phyloP scores from a whole-genome alignment of 2,113 vertebrate species.

The Mobula birostris region DNA sequence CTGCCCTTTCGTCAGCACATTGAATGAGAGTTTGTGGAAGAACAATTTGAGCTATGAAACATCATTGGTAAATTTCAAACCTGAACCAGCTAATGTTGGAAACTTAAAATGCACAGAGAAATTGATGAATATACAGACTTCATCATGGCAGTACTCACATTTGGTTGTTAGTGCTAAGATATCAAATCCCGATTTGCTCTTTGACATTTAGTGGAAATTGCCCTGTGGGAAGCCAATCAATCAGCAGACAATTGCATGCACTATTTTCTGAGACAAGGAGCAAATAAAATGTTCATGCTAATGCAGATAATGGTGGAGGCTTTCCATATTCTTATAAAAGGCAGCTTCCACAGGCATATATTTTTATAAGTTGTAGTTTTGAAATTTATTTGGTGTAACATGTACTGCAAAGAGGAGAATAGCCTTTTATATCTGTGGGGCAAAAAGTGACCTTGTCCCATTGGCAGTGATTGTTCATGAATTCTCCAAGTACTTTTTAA shows the following conservation, averaged over 20 bases:
- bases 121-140: not conserved
- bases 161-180: no score
- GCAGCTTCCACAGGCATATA: not conserved
- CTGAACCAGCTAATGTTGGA: not conserved
- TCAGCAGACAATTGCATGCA: not conserved
- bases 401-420: not conserved
- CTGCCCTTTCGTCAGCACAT: no score
- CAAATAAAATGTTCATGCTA: no score
- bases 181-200: no score
- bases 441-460: not conserved
- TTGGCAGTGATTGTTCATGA: not conserved
- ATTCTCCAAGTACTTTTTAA: not conserved
- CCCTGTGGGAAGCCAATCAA: no score
- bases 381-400: not conserved
- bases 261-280: not conserved
- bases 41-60: not conserved
- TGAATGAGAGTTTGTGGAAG: not conserved
- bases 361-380: not conserved
- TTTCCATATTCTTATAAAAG: not conserved
- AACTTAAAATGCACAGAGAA: not conserved
- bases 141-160: no score
- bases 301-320: not conserved
- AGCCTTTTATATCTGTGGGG: not conserved
- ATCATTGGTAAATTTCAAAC: not conserved
- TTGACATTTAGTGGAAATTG: no score